These are phyloP conservation scores for Xenops minutus DNA, from an alignment of 2,797 vertebrate genomes.

Conservation along the genomic window DNA sequence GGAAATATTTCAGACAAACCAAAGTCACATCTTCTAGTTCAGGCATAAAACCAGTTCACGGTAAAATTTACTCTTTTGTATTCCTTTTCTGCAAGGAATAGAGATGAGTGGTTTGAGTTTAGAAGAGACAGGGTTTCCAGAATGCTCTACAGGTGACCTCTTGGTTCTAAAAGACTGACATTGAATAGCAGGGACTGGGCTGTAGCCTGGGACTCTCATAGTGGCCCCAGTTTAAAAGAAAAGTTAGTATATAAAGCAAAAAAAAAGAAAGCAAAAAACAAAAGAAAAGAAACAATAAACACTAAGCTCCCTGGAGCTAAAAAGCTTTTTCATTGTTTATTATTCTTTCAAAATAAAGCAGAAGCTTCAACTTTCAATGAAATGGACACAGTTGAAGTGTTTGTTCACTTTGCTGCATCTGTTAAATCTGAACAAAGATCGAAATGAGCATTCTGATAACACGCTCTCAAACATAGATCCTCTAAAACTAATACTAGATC, in stretches of 20 bases:
- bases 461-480: not conserved
- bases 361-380: not conserved
- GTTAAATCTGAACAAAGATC: not conserved
- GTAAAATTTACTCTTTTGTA: not conserved
- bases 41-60: not conserved
- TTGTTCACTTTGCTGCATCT: not conserved
- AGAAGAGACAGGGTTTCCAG: not conserved
- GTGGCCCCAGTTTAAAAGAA: not conserved
- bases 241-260: not conserved
- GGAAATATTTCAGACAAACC: not conserved
- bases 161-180: not conserved
- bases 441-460: not conserved
- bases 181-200: not conserved
- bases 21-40: not conserved
- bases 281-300: not conserved
- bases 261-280: too few relatives aligned
- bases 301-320: not conserved
- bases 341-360: not conserved
- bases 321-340: not conserved
- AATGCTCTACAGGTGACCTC: not conserved
- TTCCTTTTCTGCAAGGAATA: not conserved
- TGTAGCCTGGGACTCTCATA: not conserved
- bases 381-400: not conserved
- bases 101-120: not conserved
- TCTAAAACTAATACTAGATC: not conserved